Percentiles rank a stretch among this genome's conserved stretches.
Conservation (phyloP, 2,888 invertebrate species). For the Limnephilus marmoratus region DNA sequence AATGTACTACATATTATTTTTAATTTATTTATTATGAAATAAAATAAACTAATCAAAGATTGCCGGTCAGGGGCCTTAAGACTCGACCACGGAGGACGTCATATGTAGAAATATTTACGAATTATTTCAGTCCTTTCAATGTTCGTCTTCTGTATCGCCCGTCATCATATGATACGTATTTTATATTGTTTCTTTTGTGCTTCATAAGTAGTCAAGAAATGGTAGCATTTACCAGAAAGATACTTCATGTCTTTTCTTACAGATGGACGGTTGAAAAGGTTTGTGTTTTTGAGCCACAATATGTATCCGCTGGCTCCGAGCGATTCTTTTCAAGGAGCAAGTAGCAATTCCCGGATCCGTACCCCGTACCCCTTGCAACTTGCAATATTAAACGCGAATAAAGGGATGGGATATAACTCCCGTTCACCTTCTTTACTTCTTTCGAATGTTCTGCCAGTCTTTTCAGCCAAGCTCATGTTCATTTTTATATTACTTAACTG, state of each 20-base stretch:
- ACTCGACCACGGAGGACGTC: no score
- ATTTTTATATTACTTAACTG: not conserved
- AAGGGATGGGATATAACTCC: constrained; percentile 24
- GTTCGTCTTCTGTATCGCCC: not conserved
- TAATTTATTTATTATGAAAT: no score
- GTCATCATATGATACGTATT: not conserved
- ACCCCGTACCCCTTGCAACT: constrained; percentile 23
- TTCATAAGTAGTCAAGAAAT: not conserved
- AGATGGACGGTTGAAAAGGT: constrained; percentile 22
- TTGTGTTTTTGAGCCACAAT: constrained; percentile 32
- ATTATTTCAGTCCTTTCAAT: not conserved
- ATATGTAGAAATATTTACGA: no score
- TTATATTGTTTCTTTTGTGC: not conserved
- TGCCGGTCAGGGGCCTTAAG: no score
- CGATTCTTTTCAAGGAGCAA: constrained; percentile 30
- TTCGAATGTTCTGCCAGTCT: not conserved
- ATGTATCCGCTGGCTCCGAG: not conserved
- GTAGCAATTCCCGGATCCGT: constrained; percentile 17
- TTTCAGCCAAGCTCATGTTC: constrained; percentile 7
- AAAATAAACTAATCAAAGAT: no score
- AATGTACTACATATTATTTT: no score
- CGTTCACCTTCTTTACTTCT: constrained; percentile 10
- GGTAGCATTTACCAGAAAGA: not conserved
- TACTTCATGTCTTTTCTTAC: constrained; percentile 1
- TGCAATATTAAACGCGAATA: constrained; percentile 43